Conservation (phyloP, 2,888 invertebrate species). For the Heliconius ethilla region DNA sequence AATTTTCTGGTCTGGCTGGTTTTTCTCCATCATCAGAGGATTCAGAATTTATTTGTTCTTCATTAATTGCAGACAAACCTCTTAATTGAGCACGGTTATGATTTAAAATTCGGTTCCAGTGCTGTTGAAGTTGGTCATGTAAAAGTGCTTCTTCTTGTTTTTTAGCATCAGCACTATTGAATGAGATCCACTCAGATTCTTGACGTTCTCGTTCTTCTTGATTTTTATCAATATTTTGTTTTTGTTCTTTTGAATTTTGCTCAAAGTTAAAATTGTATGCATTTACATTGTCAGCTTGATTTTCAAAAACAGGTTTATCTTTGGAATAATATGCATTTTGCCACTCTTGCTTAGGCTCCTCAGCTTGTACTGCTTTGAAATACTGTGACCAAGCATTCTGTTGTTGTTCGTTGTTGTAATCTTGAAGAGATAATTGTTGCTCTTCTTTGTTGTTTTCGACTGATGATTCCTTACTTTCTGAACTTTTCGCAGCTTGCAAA, state of each 20-base stretch:
- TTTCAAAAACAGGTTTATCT: constrained; percentile 11
- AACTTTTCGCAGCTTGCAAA: constrained; percentile 49
- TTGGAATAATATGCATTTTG: background rate
- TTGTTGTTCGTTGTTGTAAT: constrained; percentile 31
- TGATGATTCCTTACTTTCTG: constrained; percentile 44
- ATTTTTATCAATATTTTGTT: constrained; percentile 7
- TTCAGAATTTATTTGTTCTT: constrained; percentile 32
- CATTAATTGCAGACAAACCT: constrained; percentile 31
- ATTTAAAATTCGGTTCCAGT: constrained; percentile 45
- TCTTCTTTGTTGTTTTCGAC: constrained; percentile 34
- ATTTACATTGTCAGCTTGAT: constrained; percentile 13
- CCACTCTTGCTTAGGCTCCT: constrained; percentile 8
- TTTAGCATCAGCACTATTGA: constrained; percentile 42
- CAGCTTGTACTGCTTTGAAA: background rate
- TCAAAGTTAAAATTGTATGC: constrained; percentile 20
- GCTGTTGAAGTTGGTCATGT: constrained; percentile 43
- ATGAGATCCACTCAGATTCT: constrained; percentile 45
- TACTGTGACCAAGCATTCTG: constrained; percentile 22
- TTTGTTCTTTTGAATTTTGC: constrained; percentile 11
- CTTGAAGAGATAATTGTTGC: constrained; percentile 42
- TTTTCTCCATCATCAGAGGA: constrained; percentile 32
- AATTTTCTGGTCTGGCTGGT: constrained; percentile 48
- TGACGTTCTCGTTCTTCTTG: constrained; percentile 32
- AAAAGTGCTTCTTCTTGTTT: constrained; percentile 38
- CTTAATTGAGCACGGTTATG: constrained; percentile 46